Evolutionary conservation across 2,113 vertebrate species (phyloP).

Genomic region (Tor tambroides): DNA sequence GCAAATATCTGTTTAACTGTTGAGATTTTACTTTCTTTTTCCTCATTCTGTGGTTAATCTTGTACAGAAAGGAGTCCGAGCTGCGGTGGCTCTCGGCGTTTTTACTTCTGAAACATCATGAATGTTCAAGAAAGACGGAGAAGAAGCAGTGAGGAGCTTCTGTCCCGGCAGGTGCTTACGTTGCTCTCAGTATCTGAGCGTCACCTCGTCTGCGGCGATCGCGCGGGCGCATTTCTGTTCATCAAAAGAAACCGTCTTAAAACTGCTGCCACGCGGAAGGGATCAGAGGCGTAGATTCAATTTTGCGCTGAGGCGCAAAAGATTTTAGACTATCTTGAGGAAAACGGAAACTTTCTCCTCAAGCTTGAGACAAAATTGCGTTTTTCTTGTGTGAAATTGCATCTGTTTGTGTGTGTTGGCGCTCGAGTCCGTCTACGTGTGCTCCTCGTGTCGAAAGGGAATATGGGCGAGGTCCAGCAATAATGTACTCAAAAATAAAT

Average conservation of each 20-base stretch:
- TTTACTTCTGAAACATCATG: slow-evolving; percentile 68
- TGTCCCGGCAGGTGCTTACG: slow-evolving; percentile 28
- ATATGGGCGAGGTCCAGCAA: slow-evolving; percentile 54
- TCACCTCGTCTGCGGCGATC: background rate
- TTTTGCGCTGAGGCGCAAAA: slow-evolving; percentile 1
- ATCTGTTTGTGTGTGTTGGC: background rate
- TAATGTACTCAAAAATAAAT: slow-evolving; percentile 59
- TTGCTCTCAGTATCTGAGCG: slow-evolving; percentile 34
- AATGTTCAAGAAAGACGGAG: slow-evolving; percentile 61
- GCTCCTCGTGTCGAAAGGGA: slow-evolving; percentile 50
- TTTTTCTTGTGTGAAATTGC: slow-evolving; percentile 28
- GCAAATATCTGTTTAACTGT: slow-evolving; percentile 65
- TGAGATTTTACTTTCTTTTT: slow-evolving; percentile 61
- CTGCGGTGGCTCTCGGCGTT: slow-evolving; percentile 54
- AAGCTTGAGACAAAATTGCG: background rate
- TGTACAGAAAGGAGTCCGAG: slow-evolving; percentile 77
- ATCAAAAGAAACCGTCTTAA: background rate
- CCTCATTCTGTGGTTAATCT: slow-evolving; percentile 73
- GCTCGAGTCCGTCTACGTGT: background rate
- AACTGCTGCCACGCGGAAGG: slow-evolving; percentile 14
- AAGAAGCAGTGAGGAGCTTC: slow-evolving; percentile 16
- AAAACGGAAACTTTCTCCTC: slow-evolving; percentile 38
- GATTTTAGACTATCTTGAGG: slow-evolving; percentile 25
- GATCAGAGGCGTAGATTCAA: background rate
- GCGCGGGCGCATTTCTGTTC: background rate